Evolutionary conservation across 92 coral and sea anemone genomes (phyloP).

Genomic region (Umimayanthus chanpuru): DNA sequence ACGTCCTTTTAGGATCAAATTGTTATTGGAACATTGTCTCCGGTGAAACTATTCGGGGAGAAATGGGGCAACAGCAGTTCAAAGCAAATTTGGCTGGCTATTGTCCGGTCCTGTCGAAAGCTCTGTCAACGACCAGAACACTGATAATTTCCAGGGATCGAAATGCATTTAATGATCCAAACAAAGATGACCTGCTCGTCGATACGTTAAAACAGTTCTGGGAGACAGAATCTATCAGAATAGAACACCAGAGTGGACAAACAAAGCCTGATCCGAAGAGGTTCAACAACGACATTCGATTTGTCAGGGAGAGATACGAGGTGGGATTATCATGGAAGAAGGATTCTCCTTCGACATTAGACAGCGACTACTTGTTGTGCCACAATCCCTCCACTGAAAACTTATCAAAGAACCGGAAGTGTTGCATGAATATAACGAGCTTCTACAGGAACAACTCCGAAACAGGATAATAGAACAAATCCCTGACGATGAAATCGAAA

Average conservation of each 20-base stretch:
- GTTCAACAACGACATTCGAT: constrained; percentile 26
- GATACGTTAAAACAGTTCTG: constrained; percentile 2
- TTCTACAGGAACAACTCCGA: constrained; percentile 51
- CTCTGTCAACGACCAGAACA: constrained; percentile 20
- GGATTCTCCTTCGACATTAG: constrained; percentile 21
- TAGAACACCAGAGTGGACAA: not conserved
- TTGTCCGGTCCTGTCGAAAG: not conserved
- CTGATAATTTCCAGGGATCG: constrained; percentile 43
- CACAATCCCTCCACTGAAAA: constrained; percentile 48
- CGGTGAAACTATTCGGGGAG: constrained; percentile 46
- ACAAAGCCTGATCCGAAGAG: not conserved
- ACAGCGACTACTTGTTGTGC: constrained; percentile 55
- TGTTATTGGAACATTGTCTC: constrained; percentile 35
- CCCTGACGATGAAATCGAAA: constrained; percentile 12
- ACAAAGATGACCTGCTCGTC: constrained; percentile 49
- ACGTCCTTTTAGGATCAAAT: constrained; percentile 53
- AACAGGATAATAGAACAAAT: constrained; percentile 52
- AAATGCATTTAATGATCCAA: constrained; percentile 9
- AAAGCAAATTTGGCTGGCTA: constrained; percentile 58
- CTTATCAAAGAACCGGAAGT: constrained; percentile 57
- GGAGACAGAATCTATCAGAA: constrained; percentile 55
- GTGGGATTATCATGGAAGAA: constrained; percentile 69
- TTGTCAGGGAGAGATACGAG: constrained; percentile 62
- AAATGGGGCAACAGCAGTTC: constrained; percentile 61
- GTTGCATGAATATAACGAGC: constrained; percentile 51